phyloP scores from a whole-genome alignment of 2,888 invertebrate genomes.

The Macrosiphum euphorbiae region DNA sequence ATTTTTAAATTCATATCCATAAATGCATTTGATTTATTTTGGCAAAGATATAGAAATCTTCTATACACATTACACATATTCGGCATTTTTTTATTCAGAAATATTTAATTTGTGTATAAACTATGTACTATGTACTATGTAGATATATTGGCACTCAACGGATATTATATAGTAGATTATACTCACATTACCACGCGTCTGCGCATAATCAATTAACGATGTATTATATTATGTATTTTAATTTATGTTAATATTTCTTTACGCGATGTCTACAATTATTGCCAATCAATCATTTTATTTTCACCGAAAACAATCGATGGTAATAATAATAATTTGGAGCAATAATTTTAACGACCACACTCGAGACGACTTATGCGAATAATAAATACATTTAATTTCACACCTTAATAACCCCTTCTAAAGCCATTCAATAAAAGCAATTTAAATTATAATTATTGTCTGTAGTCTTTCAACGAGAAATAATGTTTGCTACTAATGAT shows the following conservation, averaged over 20 bases:
- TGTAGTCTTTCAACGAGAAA: background rate
- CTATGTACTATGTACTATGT: too few species aligned
- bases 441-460: conserved; percentile 38
- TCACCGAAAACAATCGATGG: conserved; percentile 3
- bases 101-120: background rate
- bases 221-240: background rate
- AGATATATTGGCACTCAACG: background rate
- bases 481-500: background rate
- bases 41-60: background rate
- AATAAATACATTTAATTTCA: conserved; percentile 32
- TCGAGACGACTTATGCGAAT: background rate
- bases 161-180: background rate
- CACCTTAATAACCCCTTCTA: conserved; percentile 24
- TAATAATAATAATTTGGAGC: conserved; percentile 24
- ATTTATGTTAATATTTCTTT: conserved; percentile 1
- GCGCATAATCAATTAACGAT: background rate
- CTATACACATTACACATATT: background rate
- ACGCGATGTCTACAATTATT: background rate
- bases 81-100: background rate
- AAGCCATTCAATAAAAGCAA: background rate
- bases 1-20: background rate
- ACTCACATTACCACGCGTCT: background rate
- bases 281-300: conserved; percentile 38
- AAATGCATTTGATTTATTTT: background rate
- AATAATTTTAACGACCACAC: conserved; percentile 16